These are phyloP conservation scores for Paracentrotus lividus DNA, from an alignment of 53 echinoderm and acorn worm genomes.

Conservation along the genomic window DNA sequence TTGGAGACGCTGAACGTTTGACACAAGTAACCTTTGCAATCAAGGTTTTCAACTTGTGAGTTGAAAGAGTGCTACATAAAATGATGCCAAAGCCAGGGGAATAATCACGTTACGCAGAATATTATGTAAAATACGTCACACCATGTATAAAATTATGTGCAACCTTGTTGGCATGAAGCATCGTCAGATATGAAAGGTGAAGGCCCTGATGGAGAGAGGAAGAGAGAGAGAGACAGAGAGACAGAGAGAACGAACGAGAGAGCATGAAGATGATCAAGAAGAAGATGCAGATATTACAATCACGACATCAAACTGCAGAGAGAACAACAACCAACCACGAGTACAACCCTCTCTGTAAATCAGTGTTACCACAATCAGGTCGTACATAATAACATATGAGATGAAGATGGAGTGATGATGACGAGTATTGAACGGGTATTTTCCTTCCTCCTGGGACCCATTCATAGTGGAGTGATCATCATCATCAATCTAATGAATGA, in stretches of 20 bases:
- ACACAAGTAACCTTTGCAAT: too few relatives aligned
- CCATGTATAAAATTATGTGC: too few relatives aligned
- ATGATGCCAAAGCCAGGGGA: too few relatives aligned
- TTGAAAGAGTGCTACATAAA: too few relatives aligned
- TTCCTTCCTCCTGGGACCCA: neutral
- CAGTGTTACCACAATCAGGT: neutral
- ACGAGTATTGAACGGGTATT: neutral
- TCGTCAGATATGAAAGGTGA: too few relatives aligned
- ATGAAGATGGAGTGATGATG: conserved; percentile 14
- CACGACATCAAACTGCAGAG: neutral
- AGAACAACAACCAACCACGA: too few relatives aligned
- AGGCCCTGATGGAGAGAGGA: too few relatives aligned
- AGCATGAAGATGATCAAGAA: neutral
- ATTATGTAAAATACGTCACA: too few relatives aligned
- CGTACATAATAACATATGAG: neutral
- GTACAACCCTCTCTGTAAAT: neutral
- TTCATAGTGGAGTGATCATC: conserved; percentile 11
- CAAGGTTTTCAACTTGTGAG: too few relatives aligned
- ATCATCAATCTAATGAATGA: conserved; percentile 52
- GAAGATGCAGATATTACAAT: neutral
- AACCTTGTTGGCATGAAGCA: too few relatives aligned
- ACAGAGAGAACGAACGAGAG: neutral
- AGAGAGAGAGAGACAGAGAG: neutral
- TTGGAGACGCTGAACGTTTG: too few relatives aligned
- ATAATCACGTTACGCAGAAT: too few relatives aligned